Evolutionary conservation across 2,113 vertebrate genomes (phyloP).

Genomic region (Condylura cristata): DNA sequence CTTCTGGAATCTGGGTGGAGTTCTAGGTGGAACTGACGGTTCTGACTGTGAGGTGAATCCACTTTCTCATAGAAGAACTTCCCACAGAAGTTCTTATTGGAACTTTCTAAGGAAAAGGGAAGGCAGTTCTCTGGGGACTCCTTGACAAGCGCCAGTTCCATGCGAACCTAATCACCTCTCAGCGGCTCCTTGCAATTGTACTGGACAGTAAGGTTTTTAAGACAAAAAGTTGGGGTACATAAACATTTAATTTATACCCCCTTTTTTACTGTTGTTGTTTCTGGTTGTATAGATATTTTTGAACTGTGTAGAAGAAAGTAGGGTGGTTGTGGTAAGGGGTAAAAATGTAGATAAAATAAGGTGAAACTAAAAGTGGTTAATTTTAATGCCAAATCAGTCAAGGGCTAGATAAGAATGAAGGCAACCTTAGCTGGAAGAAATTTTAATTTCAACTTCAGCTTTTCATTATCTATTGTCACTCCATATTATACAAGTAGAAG

Average conservation of each 20-base stretch:
- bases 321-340: neutral
- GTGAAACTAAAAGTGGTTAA: neutral
- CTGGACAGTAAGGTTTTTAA: neutral
- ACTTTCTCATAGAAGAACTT: neutral
- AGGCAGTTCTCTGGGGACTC: too few relatives aligned
- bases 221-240: neutral
- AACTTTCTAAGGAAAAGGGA: neutral
- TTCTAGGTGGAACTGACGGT: neutral
- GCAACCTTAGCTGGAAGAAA: neutral
- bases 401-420: neutral
- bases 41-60: neutral
- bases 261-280: neutral
- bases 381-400: neutral
- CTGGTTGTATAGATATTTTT: neutral
- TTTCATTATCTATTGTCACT: neutral
- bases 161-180: neutral
- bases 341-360: neutral
- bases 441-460: neutral
- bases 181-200: neutral
- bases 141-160: neutral
- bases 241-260: neutral
- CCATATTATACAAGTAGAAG: neutral
- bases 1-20: neutral
- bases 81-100: too few relatives aligned
- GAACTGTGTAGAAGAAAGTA: neutral